Conservation (phyloP, 2,113 vertebrate species). For the Dissostichus mawsoni region DNA sequence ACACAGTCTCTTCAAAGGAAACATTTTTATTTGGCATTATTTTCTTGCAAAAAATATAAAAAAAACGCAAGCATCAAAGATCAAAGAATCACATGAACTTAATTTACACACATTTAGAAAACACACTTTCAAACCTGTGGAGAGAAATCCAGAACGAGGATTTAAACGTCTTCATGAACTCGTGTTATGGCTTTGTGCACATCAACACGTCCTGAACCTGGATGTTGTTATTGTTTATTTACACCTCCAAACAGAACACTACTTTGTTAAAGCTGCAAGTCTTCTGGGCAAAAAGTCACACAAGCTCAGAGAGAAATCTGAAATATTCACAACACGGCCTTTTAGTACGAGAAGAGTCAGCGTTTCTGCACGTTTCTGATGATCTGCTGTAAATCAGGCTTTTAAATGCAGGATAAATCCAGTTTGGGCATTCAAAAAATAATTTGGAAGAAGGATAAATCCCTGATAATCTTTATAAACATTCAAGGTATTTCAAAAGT, state of each 20-base stretch:
- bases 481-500: background rate
- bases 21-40: conserved; percentile 79
- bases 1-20: conserved; percentile 41
- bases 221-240: conserved; percentile 4
- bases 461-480: background rate
- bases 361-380: conserved; percentile 2
- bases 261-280: conserved; percentile 60
- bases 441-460: background rate
- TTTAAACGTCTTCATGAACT: background rate
- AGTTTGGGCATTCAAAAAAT: background rate
- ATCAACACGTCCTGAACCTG: conserved; percentile 45
- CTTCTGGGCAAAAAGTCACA: conserved; percentile 52
- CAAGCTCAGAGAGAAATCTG: conserved; percentile 42
- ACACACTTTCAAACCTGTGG: too few species aligned
- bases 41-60: conserved; percentile 73
- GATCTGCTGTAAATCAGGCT: background rate
- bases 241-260: conserved; percentile 22
- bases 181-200: conserved; percentile 34
- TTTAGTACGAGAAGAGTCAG: background rate
- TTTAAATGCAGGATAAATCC: too few species aligned
- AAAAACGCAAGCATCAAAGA: conserved; percentile 64
- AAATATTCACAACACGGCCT: conserved; percentile 49
- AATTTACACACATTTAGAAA: conserved; percentile 63
- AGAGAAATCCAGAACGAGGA: conserved; percentile 29
- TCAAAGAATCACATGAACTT: conserved; percentile 67